phyloP scores from a whole-genome alignment of 1,140 invertebrate genomes.

The Drosophila sechellia region DNA sequence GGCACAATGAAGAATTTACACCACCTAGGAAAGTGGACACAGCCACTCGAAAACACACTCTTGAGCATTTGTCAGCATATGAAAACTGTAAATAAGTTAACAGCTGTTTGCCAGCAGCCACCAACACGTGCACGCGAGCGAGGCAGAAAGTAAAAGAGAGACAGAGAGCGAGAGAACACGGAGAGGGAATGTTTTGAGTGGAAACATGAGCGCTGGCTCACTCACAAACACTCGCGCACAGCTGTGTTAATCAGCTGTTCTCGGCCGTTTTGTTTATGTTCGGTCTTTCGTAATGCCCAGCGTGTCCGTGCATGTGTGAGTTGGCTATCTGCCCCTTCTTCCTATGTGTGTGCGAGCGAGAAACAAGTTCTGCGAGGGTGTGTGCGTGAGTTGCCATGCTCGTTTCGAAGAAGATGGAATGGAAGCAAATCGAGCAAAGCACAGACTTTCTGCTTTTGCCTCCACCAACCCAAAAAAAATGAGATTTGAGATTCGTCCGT shows the following conservation, averaged over 20 bases:
- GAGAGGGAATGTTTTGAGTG: slow-evolving; percentile 70
- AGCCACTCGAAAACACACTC: slow-evolving; percentile 16
- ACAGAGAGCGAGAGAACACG: slow-evolving; percentile 20
- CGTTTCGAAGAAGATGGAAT: slow-evolving; percentile 65
- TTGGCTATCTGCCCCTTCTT: slow-evolving; percentile 63
- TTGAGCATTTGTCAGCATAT: slow-evolving; percentile 67
- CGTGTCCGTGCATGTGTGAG: slow-evolving; percentile 17
- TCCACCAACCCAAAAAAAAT: slow-evolving; percentile 25
- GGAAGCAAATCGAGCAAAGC: slow-evolving; percentile 57
- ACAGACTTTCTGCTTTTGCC: slow-evolving; percentile 29
- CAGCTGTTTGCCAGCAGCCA: slow-evolving; percentile 72
- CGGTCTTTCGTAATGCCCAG: slow-evolving; percentile 73
- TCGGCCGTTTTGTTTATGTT: slow-evolving; percentile 78
- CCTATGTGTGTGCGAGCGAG: slow-evolving; percentile 60
- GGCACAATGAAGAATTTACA: slow-evolving; percentile 16
- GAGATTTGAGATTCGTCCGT: slow-evolving; percentile 40
- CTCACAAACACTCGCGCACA: slow-evolving; percentile 53
- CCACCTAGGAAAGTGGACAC: slow-evolving; percentile 29
- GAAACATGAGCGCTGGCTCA: slow-evolving; percentile 25
- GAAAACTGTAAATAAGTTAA: slow-evolving; percentile 81
- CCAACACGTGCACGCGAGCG: slow-evolving; percentile 65
- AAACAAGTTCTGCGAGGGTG: slow-evolving; percentile 48
- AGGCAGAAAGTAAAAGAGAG: slow-evolving; percentile 22
- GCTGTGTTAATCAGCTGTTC: slow-evolving; percentile 77
- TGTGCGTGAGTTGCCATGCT: slow-evolving; percentile 70